A percentile compares a stretch with the other conserved stretches of the same genome.
These are phyloP conservation scores for Blastobasis lacticolella DNA, from an alignment of 2,888 invertebrate genomes.

Conservation along the genomic window DNA sequence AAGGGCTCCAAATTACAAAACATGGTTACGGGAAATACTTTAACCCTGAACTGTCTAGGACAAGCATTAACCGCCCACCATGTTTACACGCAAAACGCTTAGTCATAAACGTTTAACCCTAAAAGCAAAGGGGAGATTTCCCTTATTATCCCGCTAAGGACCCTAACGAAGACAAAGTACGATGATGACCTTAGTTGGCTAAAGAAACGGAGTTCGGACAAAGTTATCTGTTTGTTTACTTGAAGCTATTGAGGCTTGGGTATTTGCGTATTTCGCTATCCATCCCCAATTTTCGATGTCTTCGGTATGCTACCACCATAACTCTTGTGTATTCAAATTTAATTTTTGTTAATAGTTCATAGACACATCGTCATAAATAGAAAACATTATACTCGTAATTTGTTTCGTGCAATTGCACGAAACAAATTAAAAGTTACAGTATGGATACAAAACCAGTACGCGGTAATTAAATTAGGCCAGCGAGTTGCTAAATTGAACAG, in stretches of 20 bases:
- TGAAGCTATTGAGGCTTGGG: background rate
- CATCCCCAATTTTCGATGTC: too few species aligned
- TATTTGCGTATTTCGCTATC: background rate
- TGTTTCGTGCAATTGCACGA: too few species aligned
- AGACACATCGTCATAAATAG: too few species aligned
- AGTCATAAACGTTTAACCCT: background rate
- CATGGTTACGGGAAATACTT: background rate
- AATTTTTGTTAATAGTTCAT: too few species aligned
- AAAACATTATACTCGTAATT: too few species aligned
- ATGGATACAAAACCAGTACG: too few species aligned
- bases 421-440: too few species aligned
- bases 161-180: background rate
- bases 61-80: background rate
- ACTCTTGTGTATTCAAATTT: too few species aligned
- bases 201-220: background rate
- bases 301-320: too few species aligned
- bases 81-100: background rate
- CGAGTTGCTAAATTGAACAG: too few species aligned
- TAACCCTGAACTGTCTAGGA: background rate
- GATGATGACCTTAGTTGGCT: background rate
- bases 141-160: background rate
- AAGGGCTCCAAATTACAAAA: background rate
- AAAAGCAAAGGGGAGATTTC: too few species aligned
- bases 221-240: background rate
- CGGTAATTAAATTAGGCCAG: too few species aligned